These are phyloP conservation scores for Probosciger aterrimus DNA, from an alignment of 2,113 vertebrate species.

Conservation along the genomic window DNA sequence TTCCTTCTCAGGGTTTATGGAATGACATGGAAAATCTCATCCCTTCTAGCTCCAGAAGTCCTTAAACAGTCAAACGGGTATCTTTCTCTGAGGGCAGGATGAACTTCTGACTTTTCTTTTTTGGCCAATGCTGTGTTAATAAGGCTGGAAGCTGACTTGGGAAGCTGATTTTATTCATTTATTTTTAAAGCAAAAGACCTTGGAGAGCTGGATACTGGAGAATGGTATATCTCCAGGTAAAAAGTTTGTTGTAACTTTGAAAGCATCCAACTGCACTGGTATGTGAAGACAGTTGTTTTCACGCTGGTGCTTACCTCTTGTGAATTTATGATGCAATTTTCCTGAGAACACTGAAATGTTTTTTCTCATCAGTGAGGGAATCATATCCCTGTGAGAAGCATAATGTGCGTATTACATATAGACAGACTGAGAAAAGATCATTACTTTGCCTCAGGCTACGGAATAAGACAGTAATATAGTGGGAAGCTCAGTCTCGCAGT, in stretches of 20 bases:
- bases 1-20: not conserved
- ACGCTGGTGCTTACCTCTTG: conserved; percentile 13
- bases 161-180: not conserved
- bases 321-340: conserved; percentile 26
- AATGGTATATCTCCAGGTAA: not conserved
- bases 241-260: not conserved
- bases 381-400: conserved; percentile 43
- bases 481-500: conserved; percentile 19
- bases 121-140: not conserved
- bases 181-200: not conserved
- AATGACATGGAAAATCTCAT: not conserved
- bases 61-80: not conserved
- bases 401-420: conserved; percentile 57
- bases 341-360: not conserved
- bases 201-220: not conserved
- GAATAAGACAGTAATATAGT: conserved; percentile 50
- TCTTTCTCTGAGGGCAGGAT: not conserved
- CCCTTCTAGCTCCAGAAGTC: not conserved
- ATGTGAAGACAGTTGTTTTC: not conserved
- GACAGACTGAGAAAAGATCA: conserved; percentile 50
- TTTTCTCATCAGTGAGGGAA: conserved; percentile 21
- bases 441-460: conserved; percentile 43
- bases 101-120: not conserved
- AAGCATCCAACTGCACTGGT: not conserved
- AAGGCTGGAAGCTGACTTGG: not conserved